phyloP scores from a whole-genome alignment of 2,113 vertebrate species.

The Erythrocercus mccallii region DNA sequence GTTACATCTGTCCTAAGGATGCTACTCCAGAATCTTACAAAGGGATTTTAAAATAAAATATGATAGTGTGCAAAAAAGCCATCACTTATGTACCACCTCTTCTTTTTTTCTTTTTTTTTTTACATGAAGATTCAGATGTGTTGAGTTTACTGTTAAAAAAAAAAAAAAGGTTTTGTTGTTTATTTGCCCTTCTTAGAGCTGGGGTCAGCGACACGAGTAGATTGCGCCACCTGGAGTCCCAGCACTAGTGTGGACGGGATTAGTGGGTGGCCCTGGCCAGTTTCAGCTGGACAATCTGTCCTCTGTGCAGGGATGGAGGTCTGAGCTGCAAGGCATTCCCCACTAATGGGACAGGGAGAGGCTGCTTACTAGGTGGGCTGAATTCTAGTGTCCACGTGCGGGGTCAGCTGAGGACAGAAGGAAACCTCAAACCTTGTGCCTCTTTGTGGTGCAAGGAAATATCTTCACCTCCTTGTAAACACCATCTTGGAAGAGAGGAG shows the following conservation, averaged over 20 bases:
- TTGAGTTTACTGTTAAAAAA: not conserved
- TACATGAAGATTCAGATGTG: not conserved
- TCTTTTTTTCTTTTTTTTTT: not conserved
- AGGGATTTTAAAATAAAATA: not conserved
- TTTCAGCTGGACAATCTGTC: not conserved
- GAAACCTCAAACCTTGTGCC: not conserved
- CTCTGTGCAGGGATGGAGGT: not conserved
- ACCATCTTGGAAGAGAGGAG: not conserved
- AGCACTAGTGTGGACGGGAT: not conserved
- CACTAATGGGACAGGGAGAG: not conserved
- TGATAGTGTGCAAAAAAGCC: not conserved
- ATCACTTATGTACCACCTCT: fast-evolving
- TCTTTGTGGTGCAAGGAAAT: not conserved
- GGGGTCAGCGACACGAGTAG: not conserved
- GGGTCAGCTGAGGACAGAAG: not conserved
- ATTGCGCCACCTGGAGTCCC: not conserved
- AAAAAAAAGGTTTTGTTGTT: not conserved
- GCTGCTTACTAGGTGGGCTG: not conserved
- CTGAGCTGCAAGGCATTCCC: not conserved
- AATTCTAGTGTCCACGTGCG: fast-evolving
- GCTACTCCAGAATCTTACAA: not conserved
- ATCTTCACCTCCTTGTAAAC: not conserved
- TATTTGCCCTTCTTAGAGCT: not conserved
- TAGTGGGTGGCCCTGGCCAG: not conserved
- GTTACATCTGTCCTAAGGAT: not conserved